Percentiles rank a stretch among this genome's conserved stretches.
phyloP scores from a whole-genome alignment of 2,888 invertebrate genomes.

The Catocala nupta region DNA sequence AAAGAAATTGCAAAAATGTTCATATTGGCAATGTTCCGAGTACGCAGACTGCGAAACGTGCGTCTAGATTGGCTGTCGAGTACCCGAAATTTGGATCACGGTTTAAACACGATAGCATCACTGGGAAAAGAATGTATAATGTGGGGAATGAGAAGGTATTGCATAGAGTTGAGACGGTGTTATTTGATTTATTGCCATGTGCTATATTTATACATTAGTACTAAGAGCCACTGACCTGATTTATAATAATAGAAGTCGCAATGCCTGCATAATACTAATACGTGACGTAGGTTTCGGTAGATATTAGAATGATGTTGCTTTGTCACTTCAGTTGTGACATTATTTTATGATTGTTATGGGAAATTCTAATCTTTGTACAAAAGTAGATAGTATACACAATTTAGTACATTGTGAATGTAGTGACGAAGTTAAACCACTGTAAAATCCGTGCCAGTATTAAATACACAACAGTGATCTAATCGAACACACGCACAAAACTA shows the following conservation, averaged over 20 bases:
- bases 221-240: conserved; percentile 3
- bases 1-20: conserved; percentile 53
- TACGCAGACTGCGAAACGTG: conserved; percentile 55
- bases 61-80: conserved; percentile 55
- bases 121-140: conserved; percentile 7
- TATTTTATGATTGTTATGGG: too few relatives aligned
- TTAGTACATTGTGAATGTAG: too few relatives aligned
- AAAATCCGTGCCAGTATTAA: too few relatives aligned
- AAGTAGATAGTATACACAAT: too few relatives aligned
- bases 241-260: neutral
- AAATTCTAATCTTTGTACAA: too few relatives aligned
- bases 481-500: too few relatives aligned
- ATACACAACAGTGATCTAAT: too few relatives aligned
- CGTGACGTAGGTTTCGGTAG: too few relatives aligned
- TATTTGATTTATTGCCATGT: conserved; percentile 1
- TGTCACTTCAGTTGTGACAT: too few relatives aligned
- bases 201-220: neutral
- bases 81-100: conserved; percentile 52
- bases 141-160: neutral
- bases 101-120: conserved; percentile 37
- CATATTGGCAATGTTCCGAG: conserved; percentile 71
- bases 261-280: neutral
- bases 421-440: too few relatives aligned
- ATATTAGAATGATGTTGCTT: too few relatives aligned
- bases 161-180: neutral